These are phyloP conservation scores for Anolis apletophallus DNA, from an alignment of 2,797 vertebrate genomes.

Conservation along the genomic window DNA sequence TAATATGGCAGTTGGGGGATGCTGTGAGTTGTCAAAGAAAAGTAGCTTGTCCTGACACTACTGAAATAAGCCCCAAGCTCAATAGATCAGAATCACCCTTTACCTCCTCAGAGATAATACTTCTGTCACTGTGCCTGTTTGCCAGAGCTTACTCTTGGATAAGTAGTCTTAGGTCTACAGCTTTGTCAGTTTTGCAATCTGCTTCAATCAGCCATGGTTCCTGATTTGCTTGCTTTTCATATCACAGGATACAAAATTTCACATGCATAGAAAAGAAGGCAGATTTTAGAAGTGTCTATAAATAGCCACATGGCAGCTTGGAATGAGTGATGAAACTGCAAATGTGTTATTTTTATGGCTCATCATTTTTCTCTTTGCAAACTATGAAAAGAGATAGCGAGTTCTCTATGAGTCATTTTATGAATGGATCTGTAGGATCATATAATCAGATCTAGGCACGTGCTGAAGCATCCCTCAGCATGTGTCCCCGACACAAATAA, in stretches of 20 bases:
- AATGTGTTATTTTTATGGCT: conserved; percentile 9
- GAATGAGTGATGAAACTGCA: conserved; percentile 5
- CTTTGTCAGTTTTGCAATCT: not conserved
- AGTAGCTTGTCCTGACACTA: not conserved
- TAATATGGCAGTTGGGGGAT: too few relatives aligned
- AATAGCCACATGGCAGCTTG: conserved; percentile 11
- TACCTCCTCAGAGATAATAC: not conserved
- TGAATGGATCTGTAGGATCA: conserved; percentile 29
- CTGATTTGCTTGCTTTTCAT: not conserved
- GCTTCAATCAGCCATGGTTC: not conserved
- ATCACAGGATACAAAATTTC: not conserved
- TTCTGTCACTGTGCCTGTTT: not conserved
- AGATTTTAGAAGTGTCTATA: not conserved
- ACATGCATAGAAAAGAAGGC: not conserved
- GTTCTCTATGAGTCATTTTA: conserved; percentile 18
- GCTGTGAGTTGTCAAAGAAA: too few relatives aligned
- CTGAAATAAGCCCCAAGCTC: not conserved
- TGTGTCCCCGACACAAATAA: not conserved
- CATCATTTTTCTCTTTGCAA: conserved; percentile 2
- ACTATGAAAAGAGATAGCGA: conserved; percentile 8
- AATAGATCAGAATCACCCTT: not conserved
- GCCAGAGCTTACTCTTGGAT: not conserved
- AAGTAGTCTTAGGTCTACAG: not conserved
- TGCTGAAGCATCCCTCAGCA: not conserved
- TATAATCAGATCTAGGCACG: conserved; percentile 6